These are phyloP conservation scores for Escarpia spicata DNA, from an alignment of 2,888 invertebrate genomes.

Conservation along the genomic window DNA sequence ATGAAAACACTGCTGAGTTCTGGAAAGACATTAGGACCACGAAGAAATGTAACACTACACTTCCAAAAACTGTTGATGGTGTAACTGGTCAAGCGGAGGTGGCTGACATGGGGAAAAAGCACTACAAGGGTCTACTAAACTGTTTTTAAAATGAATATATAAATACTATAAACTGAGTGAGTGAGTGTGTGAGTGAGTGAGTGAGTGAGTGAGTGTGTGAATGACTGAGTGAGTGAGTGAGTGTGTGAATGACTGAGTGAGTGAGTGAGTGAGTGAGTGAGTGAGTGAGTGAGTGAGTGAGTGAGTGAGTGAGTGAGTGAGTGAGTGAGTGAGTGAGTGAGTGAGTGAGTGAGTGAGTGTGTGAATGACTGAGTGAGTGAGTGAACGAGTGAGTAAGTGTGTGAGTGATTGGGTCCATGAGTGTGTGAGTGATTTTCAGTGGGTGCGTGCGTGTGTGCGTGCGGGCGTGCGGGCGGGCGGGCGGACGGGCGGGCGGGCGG, in stretches of 20 bases:
- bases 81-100: too few relatives aligned
- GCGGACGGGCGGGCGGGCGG: constrained; percentile 31
- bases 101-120: too few relatives aligned
- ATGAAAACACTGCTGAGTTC: too few relatives aligned
- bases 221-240: constrained; percentile 20
- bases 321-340: constrained; percentile 23
- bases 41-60: too few relatives aligned
- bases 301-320: constrained; percentile 21
- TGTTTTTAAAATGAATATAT: too few relatives aligned
- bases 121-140: too few relatives aligned
- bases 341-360: constrained; percentile 22
- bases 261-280: constrained; percentile 14
- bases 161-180: background rate
- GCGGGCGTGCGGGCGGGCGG: constrained; percentile 25
- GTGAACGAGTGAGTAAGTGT: constrained; percentile 8
- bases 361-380: constrained; percentile 20
- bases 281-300: constrained; percentile 23
- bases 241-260: background rate
- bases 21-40: too few relatives aligned
- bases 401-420: background rate
- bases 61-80: too few relatives aligned
- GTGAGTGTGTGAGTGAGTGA: constrained; percentile 22
- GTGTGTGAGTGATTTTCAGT: background rate
- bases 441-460: background rate
- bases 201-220: constrained; percentile 20